These are phyloP conservation scores for Mylabris phalerata DNA, from an alignment of 1,140 invertebrate species.

Conservation along the genomic window DNA sequence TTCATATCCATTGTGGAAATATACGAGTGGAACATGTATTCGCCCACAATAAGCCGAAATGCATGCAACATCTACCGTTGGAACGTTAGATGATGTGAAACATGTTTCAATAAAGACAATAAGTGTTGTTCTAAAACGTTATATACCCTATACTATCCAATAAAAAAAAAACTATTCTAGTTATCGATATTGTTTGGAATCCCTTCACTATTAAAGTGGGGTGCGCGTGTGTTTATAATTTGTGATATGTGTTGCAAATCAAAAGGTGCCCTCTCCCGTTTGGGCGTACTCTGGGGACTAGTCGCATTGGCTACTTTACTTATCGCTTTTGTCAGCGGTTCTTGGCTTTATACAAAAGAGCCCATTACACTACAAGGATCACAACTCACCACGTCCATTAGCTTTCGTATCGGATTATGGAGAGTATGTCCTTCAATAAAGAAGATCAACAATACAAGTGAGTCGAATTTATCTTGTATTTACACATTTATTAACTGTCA, in stretches of 20 bases:
- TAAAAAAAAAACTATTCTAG: background rate
- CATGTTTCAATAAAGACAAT: constrained; percentile 2
- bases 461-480: too few relatives aligned
- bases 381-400: constrained; percentile 40
- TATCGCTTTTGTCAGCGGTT: constrained; percentile 45
- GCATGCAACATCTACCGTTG: constrained; percentile 4
- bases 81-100: constrained; percentile 1
- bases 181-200: background rate
- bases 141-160: background rate
- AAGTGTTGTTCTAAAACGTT: constrained; percentile 7
- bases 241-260: constrained; percentile 38
- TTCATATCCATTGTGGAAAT: background rate
- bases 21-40: constrained; percentile 6
- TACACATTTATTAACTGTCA: too few relatives aligned
- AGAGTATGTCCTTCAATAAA: constrained; percentile 45
- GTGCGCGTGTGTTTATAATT: background rate
- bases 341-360: constrained; percentile 47
- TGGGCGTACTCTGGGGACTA: constrained; percentile 43
- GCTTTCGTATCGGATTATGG: constrained; percentile 47
- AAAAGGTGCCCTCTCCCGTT: constrained; percentile 38
- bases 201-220: background rate
- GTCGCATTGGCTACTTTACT: constrained; percentile 42
- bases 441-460: constrained; percentile 34
- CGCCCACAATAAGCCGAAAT: constrained; percentile 4
- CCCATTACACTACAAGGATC: constrained; percentile 43